Base-by-base conservation (phyloP, 2,888 invertebrate species). In the Campoplex capitator region DNA sequence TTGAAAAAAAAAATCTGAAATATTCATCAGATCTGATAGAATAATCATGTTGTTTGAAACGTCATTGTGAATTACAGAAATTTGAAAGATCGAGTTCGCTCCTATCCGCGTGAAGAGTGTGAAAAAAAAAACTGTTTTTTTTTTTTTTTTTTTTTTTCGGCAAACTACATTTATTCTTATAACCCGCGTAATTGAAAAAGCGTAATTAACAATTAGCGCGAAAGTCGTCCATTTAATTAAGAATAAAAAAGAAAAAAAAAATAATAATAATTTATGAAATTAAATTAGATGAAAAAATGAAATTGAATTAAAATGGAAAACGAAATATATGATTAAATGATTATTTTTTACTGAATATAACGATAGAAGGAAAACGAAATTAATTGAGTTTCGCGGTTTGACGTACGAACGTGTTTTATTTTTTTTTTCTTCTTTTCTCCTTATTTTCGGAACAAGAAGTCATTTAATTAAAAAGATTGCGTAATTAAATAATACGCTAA, bases 401-500 rank as follows among this genome's bases (percentile, higher is more conserved):
- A 38, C 38, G 58, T 48, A 48, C 16, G 0, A 28, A 11, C 11
- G 23, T 28, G 3, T 23, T 56, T 23, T 56, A 9, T 28, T 23
- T 0, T 23, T 28, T n/a, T n/a, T 6, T 7, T 56, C n/a, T 56
- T 7, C 4, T 1, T 70, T 16, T 23, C 13, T 51, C 18, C 6
- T 38, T 38, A 38, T 38, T 38, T 38, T 38, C 8, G 16, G 18
- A 54, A 35, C 8, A 42, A 56, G 56, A 54, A 7, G 13, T 35
- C 8, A 35, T 56, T 35, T 35, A 56, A 56, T 54, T 74, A 38
- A 23, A 74, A 23, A 56, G 56, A 56, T 54, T 38, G 23, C 9
- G 32, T 32, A 51, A 38, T 74, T n/a, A 56, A 32, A 74, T 74
- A 23, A 74, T 35, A 1, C 42, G 58, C 38, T 35, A 54, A 62